A percentile compares a stretch with the other conserved stretches of the same genome.
Evolutionary conservation across 2,888 invertebrate species (phyloP).

Genomic region (Eustalomyia histrio): DNA sequence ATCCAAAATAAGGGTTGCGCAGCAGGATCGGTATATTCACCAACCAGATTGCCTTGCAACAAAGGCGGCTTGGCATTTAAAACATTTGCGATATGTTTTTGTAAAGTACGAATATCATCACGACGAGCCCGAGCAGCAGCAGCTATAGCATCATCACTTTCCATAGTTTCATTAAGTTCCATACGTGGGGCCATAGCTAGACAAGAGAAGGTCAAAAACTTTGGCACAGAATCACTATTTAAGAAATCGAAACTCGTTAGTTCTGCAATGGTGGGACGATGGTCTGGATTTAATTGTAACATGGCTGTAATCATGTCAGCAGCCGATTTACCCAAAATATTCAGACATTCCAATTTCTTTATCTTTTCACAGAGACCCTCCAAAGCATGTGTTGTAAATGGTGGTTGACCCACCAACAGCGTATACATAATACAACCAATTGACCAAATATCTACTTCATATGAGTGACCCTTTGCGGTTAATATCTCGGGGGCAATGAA

Average conservation of each 20-base stretch:
- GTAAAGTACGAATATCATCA: constrained; percentile 77
- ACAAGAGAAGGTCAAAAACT: constrained; percentile 93
- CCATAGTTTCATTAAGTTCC: too few relatives aligned
- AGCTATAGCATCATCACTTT: constrained; percentile 78
- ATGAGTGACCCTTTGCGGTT: too few relatives aligned
- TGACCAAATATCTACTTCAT: too few relatives aligned
- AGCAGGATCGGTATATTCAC: constrained; percentile 96
- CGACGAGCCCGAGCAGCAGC: constrained; percentile 78
- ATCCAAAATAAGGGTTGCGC: constrained; percentile 98
- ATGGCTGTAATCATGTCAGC: too few relatives aligned
- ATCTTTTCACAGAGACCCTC: constrained; percentile 98
- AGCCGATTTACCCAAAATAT: constrained; percentile 83
- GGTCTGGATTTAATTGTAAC: constrained; percentile 90
- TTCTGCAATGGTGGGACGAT: constrained; percentile 88
- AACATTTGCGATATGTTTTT: constrained; percentile 76
- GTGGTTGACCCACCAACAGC: constrained; percentile 96
- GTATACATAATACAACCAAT: constrained; percentile 99
- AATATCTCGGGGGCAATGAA: too few relatives aligned
- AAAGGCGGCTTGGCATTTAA: constrained; percentile 84
- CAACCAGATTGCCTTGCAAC: constrained; percentile 82
- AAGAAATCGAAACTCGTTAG: constrained; percentile 89
- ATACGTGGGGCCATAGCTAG: too few relatives aligned
- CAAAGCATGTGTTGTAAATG: constrained; percentile 97
- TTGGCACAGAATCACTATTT: constrained; percentile 86
- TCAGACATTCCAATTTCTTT: constrained; percentile 94